Evolutionary conservation across 2,113 vertebrate species (phyloP), one percentile per base, ranked within the genome.

Genomic region (Arvicanthis niloticus): DNA sequence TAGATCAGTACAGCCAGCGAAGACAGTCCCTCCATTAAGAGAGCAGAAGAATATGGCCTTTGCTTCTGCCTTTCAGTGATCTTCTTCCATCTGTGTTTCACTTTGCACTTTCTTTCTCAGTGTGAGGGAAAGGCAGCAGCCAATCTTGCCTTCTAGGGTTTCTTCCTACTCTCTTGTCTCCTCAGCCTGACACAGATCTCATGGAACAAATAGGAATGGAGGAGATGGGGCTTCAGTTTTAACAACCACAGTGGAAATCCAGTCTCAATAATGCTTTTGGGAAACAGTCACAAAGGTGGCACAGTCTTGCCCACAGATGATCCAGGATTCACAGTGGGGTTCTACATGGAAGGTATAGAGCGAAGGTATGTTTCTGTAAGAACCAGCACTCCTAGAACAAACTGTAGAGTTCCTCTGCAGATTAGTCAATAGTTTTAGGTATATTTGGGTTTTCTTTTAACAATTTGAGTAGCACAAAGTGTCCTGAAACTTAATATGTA

Each of bases 41-140:
- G 26, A 29, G 22, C 11, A 26, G 26, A n/a, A n/a, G n/a, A 29
- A 3, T 0, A 1, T 6, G 11, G 29, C 40, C 42, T 45, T 34
- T 45, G 60, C 15, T 45, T 45, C 42, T 67, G 40, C 60, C 40
- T 48, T 34, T 12, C 29, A 21, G 15, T 1, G 8, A 42, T 26
- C 58, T 84, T 31, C 60, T 29, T 31, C 60, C 17, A 29, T 4
- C 56, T 6, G 2, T 11, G 13, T 26, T 84, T 40, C 56, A 29
- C 37, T 42, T 10, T 3, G 4, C n/a, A 9, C 81, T 45, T 29
- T 12, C 37, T 60, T 21, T 82, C 40, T 65, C 81, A 10, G 26
- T 45, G 40, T 84, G 26, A 17, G 37, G 7, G n/a, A 10, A 84
- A 62, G 6, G 58, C 22, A 31, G n/a, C 58, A 42, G 13, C 24